A percentile compares a stretch with the other conserved stretches of the same genome.
Evolutionary conservation across 2,113 vertebrate genomes (phyloP).

Genomic region (Sinocyclocheilus maitianheensis): DNA sequence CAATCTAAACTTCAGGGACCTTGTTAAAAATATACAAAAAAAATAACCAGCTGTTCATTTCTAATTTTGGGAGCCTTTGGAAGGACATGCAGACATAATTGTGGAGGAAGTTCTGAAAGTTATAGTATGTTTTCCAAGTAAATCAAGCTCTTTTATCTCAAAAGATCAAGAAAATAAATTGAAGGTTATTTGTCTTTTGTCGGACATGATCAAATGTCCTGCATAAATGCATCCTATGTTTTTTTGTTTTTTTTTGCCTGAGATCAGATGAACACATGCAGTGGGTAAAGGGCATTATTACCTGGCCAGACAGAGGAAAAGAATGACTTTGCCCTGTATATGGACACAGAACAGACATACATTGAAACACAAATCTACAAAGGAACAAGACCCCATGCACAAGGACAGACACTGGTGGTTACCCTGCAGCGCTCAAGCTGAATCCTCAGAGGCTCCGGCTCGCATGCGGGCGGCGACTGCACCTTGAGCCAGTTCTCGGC

Average conservation of each 20-base stretch:
- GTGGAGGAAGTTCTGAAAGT: background rate
- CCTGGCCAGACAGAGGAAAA: slow-evolving; percentile 53
- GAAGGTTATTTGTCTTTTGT: background rate
- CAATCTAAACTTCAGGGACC: background rate
- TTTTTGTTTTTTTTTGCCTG: background rate
- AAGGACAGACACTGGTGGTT: slow-evolving; percentile 60
- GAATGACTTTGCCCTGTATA: slow-evolving; percentile 44
- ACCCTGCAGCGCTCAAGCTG: slow-evolving; percentile 95
- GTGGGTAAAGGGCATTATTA: slow-evolving; percentile 42
- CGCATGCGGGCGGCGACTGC: slow-evolving; percentile 81
- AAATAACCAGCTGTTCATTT: background rate
- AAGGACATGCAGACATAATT: background rate
- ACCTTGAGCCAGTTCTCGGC: slow-evolving; percentile 95
- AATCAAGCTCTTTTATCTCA: slow-evolving; percentile 10
- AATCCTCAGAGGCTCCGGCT: slow-evolving; percentile 81
- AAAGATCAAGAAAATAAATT: background rate
- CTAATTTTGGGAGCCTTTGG: background rate
- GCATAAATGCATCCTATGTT: background rate
- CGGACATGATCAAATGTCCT: background rate
- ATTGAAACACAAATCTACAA: slow-evolving; percentile 45
- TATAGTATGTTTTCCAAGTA: background rate
- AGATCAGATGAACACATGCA: slow-evolving; percentile 42
- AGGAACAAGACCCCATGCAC: slow-evolving; percentile 37
- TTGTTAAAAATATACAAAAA: background rate
- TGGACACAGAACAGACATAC: slow-evolving; percentile 50